phyloP scores from a whole-genome alignment of 2,113 vertebrate genomes.

The Uria aalge region DNA sequence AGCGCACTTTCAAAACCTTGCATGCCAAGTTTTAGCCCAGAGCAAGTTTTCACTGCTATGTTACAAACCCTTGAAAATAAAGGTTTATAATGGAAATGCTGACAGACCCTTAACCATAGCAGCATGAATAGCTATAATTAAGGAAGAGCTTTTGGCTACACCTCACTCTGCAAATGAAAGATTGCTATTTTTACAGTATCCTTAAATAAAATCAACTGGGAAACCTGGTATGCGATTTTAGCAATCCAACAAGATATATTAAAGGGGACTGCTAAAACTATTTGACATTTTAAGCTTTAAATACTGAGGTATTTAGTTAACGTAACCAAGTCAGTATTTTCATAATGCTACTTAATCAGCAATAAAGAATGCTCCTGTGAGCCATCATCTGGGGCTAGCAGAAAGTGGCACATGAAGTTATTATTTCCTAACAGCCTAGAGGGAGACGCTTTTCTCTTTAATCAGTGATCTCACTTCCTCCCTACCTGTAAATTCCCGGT shows the following conservation, averaged over 20 bases:
- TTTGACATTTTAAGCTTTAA: constrained; percentile 72
- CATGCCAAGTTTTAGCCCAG: constrained; percentile 69
- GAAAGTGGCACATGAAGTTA: constrained; percentile 72
- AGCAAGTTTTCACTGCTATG: constrained; percentile 72
- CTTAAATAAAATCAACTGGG: constrained; percentile 61
- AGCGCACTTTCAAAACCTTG: constrained; percentile 45
- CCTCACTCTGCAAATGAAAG: constrained; percentile 66
- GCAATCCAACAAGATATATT: constrained; percentile 54
- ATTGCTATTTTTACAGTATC: constrained; percentile 60
- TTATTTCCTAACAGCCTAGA: constrained; percentile 75
- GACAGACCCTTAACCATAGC: constrained; percentile 72
- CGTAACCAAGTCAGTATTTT: constrained; percentile 74
- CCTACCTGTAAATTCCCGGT: constrained; percentile 67
- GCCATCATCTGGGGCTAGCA: constrained; percentile 69
- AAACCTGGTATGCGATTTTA: constrained; percentile 58
- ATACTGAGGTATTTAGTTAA: constrained; percentile 70
- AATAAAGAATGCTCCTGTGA: constrained; percentile 75
- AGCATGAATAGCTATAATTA: constrained; percentile 75
- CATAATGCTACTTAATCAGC: constrained; percentile 74
- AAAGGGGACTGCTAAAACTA: constrained; percentile 60
- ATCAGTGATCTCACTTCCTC: constrained; percentile 71
- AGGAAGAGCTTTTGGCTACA: constrained; percentile 75
- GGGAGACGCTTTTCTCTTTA: constrained; percentile 69
- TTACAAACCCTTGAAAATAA: constrained; percentile 73
- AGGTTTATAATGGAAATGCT: constrained; percentile 74